Conservation (phyloP, 23 tunicate genomes). For the Ciona savignyi region DNA sequence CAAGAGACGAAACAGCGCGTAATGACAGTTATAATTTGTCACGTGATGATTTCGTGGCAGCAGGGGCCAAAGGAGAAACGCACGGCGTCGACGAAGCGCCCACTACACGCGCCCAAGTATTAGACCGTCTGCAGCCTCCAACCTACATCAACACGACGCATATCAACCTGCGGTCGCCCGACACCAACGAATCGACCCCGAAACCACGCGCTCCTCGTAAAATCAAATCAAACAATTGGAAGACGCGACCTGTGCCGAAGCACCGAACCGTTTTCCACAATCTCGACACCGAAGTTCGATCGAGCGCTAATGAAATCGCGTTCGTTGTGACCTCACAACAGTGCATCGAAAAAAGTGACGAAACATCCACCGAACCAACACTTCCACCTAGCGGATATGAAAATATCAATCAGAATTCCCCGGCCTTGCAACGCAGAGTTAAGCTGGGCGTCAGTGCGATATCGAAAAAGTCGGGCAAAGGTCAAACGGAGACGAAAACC, state of each 20-base stretch:
- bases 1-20: background rate
- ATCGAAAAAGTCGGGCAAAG: conserved; percentile 3
- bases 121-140: background rate
- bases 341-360: background rate
- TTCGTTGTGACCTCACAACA: background rate
- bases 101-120: too few relatives aligned
- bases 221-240: conserved; percentile 6
- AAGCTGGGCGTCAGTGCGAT: conserved; percentile 45
- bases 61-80: background rate
- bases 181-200: background rate
- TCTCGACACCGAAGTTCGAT: background rate
- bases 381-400: background rate
- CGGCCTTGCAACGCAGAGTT: conserved; percentile 19
- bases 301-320: background rate
- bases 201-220: conserved; percentile 18
- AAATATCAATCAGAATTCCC: background rate
- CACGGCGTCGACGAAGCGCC: background rate
- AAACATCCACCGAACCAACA: background rate
- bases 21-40: background rate
- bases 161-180: background rate
- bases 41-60: background rate
- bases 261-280: conserved; percentile 30
- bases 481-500: too few relatives aligned
- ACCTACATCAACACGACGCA: background rate
- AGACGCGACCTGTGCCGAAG: conserved; percentile 45